Conservation (phyloP, 1,140 invertebrate species). For the Anagrus nilaparvatae region DNA sequence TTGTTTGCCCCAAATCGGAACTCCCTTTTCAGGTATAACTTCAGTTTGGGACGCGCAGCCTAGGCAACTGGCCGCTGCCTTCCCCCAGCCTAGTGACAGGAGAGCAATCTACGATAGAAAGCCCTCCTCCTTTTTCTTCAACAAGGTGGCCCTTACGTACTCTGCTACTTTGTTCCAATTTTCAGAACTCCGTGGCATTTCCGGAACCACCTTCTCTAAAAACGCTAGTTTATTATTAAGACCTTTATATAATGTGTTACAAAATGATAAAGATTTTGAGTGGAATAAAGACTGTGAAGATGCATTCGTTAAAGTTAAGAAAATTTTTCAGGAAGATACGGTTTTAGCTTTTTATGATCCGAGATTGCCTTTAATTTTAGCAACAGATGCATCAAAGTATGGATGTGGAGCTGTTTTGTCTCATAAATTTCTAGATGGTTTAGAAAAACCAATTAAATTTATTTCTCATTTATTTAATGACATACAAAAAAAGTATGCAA, state of each 20-base stretch:
- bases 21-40: no score
- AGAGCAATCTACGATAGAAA: no score
- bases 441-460: constrained; percentile 33
- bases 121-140: no score
- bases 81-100: no score
- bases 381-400: constrained; percentile 24
- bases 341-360: constrained; percentile 16
- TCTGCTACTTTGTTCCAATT: no score
- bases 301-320: constrained; percentile 38
- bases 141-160: no score
- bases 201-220: no score
- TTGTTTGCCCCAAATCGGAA: no score
- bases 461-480: constrained; percentile 34
- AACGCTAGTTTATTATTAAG: constrained; percentile 18
- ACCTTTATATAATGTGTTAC: constrained; percentile 15
- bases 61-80: no score
- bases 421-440: constrained; percentile 18
- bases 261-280: constrained; percentile 14
- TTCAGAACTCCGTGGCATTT: no score
- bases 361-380: constrained; percentile 7
- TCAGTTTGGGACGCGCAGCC: no score
- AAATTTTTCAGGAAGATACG: constrained; percentile 20
- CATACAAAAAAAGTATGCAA: constrained; percentile 37
- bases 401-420: constrained; percentile 29
- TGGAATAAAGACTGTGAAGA: constrained; percentile 24